phyloP scores from a whole-genome alignment of 35 echinoderm and acorn worm species.

The Heliocidaris tuberculata region DNA sequence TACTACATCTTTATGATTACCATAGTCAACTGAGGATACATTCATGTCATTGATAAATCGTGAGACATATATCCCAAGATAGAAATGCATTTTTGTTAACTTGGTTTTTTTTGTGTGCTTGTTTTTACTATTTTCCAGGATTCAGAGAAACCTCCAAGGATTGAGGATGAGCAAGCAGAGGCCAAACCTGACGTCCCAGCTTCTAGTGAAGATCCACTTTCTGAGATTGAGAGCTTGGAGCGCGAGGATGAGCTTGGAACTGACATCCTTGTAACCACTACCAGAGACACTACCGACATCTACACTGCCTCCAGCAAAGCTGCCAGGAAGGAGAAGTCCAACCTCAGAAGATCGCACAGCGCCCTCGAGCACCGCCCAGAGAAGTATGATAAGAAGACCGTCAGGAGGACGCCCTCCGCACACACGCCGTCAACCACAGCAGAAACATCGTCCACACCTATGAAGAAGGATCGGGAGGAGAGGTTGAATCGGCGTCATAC shows the following conservation, averaged over 20 bases:
- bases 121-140: conserved; percentile 13
- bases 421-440: neutral
- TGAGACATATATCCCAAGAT: neutral
- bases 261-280: neutral
- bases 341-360: conserved; percentile 32
- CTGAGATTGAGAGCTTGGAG: conserved; percentile 31
- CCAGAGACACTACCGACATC: conserved; percentile 34
- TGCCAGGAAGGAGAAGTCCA: conserved; percentile 35
- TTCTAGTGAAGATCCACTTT: conserved; percentile 11
- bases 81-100: neutral
- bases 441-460: neutral
- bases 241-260: neutral
- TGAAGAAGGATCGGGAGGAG: neutral
- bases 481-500: conserved; percentile 45
- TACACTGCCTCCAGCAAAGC: conserved; percentile 27
- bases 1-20: neutral
- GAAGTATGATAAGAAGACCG: conserved; percentile 18
- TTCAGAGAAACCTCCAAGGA: neutral
- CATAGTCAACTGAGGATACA: neutral
- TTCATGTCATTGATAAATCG: neutral
- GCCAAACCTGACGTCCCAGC: conserved; percentile 26
- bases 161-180: conserved; percentile 20
- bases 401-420: neutral
- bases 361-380: conserved; percentile 45
- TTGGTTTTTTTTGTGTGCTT: neutral